Evolutionary conservation across 2,113 vertebrate genomes (phyloP), one percentile per base, ranked within the genome.

Genomic region (Isurus oxyrinchus): DNA sequence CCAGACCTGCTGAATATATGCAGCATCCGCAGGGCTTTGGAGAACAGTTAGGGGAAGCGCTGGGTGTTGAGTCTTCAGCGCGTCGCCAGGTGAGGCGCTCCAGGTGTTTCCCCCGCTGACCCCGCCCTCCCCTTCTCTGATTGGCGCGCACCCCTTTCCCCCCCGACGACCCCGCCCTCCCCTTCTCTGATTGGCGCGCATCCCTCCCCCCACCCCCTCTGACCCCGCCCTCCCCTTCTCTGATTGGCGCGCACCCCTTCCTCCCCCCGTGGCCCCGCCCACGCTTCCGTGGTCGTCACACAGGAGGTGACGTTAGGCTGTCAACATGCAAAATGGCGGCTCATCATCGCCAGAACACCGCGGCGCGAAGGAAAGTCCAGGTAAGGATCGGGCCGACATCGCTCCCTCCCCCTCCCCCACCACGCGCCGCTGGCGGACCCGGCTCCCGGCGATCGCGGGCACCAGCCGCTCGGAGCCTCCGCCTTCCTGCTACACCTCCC

Each of bases 291-390:
- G 31, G 23, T 5, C 40, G 95, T 97, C 96, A 86, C 97, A 98
- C 97, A 98, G 98, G 99, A 99, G 98, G 97, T 99, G 98, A 98
- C 98, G 98, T 97, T 96, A 96, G 67, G 97, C 98, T 99, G 99
- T 99, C 99, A 99, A 99, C 99, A 99, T 99, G 99, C 98, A 99
- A 99, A 98, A 99, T 99, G 99, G 99, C 99, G 98, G 98, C 99
- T 76, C 99, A 99, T 99, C 99, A 99, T 98, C 98, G 99, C 98
- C 99, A 99, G 98, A 99, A 99, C 98, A 98, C 99, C 97, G 99
- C 99, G 97, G 99, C 99, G 98, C 99, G 99, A 97, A 98, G 99
- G 97, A 99, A 99, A 99, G 99, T 99, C 72, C 99, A 99, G 98
- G 99, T 99, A 97, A 96, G 94, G 57, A 5, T 16, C 16, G 0